These are phyloP conservation scores for Urocynchramus pylzowi DNA, from an alignment of 2,113 vertebrate genomes.

Conservation along the genomic window DNA sequence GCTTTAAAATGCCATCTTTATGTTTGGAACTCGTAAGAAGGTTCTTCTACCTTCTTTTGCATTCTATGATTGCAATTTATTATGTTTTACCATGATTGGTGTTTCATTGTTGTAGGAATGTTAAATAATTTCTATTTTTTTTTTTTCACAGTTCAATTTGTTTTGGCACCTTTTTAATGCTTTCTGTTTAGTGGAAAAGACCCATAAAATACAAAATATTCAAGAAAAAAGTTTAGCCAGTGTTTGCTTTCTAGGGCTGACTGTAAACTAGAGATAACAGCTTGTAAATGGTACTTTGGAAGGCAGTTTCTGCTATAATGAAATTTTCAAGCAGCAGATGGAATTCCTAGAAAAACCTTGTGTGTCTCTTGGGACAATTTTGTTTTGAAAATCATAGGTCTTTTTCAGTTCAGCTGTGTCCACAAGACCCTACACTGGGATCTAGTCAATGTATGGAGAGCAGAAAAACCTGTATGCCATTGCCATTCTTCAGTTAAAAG, in stretches of 20 bases:
- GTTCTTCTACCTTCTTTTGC: background rate
- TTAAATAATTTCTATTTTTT: background rate
- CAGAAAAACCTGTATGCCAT: background rate
- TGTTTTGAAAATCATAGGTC: background rate
- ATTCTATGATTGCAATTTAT: background rate
- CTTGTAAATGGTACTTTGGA: background rate
- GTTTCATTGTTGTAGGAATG: background rate
- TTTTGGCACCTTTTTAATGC: background rate
- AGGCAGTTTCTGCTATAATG: background rate
- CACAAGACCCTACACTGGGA: background rate
- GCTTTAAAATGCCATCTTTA: background rate
- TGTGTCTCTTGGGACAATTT: background rate
- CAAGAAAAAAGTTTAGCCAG: background rate
- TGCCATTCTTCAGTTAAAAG: background rate
- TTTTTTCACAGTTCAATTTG: background rate
- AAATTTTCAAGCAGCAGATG: background rate
- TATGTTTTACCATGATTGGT: background rate
- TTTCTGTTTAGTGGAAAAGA: background rate
- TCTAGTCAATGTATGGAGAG: background rate
- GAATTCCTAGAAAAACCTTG: background rate
- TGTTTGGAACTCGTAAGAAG: background rate
- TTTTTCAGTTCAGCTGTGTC: background rate
- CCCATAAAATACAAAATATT: background rate
- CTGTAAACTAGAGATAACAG: background rate
- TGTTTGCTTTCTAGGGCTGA: background rate